Evolutionary conservation across 64 coral and sea anemone species (phyloP).

Genomic region (Acropora tenuis): DNA sequence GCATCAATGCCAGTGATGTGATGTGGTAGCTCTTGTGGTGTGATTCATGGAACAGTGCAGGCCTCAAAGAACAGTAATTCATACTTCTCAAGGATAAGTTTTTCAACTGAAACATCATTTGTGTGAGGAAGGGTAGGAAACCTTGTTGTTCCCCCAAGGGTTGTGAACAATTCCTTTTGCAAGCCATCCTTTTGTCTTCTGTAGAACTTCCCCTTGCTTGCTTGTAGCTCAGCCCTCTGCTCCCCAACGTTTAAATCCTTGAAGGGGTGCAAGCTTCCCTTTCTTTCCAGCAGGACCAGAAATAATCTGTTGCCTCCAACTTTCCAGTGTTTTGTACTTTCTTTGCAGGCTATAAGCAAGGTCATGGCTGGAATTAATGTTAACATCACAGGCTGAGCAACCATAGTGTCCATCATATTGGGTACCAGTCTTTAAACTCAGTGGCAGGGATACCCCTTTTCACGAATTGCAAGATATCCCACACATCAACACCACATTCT

Average conservation of each 20-base stretch:
- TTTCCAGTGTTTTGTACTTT: constrained; percentile 27
- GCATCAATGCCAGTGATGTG: constrained; percentile 17
- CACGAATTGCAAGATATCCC: constrained; percentile 40
- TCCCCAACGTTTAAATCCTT: too few relatives aligned
- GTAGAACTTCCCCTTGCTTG: constrained; percentile 4
- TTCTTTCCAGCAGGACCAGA: background rate
- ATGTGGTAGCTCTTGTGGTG: constrained; percentile 28
- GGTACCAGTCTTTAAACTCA: constrained; percentile 22
- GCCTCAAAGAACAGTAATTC: constrained; percentile 56
- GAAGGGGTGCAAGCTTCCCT: too few relatives aligned
- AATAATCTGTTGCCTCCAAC: background rate
- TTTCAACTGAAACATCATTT: background rate
- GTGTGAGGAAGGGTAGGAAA: constrained; percentile 22
- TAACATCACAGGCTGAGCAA: constrained; percentile 43
- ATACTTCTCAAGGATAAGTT: constrained; percentile 30
- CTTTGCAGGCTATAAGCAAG: constrained; percentile 23
- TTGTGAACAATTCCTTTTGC: constrained; percentile 11
- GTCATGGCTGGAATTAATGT: constrained; percentile 26
- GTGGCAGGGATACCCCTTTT: constrained; percentile 35
- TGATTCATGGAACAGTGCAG: constrained; percentile 49
- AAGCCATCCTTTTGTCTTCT: constrained; percentile 6
- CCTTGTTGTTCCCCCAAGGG: constrained; percentile 37
- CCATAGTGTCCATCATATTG: constrained; percentile 53
- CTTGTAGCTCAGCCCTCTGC: constrained; percentile 6
- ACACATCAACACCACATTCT: background rate